Evolutionary conservation across 2,888 invertebrate genomes (phyloP).

Genomic region (Aspidapion aeneum): DNA sequence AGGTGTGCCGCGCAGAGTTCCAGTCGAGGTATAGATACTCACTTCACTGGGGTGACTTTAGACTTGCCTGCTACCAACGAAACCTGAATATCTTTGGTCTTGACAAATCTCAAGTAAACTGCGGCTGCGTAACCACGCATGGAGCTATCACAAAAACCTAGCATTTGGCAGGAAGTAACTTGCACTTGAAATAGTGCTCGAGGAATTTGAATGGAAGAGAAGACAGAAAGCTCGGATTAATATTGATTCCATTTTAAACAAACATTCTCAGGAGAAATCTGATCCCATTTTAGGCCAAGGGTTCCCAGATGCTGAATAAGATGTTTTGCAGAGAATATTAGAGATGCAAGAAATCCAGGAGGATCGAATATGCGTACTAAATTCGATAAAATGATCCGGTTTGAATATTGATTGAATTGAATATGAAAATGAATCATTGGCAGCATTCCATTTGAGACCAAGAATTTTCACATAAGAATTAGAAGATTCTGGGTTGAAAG

Average conservation of each 20-base stretch:
- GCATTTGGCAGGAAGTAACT: neutral
- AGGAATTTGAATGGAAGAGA: neutral
- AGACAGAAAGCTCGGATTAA: neutral
- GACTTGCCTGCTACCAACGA: neutral
- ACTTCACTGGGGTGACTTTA: neutral
- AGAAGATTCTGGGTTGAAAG: neutral
- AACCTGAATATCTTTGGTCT: neutral
- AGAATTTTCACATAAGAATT: neutral
- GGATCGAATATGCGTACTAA: neutral
- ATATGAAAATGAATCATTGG: neutral
- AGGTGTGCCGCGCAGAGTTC: neutral
- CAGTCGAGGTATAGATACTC: neutral
- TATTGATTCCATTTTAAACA: neutral
- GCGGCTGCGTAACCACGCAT: neutral
- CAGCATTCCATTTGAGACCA: neutral
- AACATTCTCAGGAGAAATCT: neutral
- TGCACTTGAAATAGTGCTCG: neutral
- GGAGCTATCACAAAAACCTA: neutral
- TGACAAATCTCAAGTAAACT: neutral
- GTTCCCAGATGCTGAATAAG: too few relatives aligned
- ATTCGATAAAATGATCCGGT: neutral
- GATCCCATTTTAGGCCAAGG: neutral
- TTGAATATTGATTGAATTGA: neutral
- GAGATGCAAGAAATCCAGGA: neutral
- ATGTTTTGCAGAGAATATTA: too few relatives aligned